A percentile compares a stretch with the other conserved stretches of the same genome.
These are phyloP conservation scores for Grantiella picta DNA, from an alignment of 2,113 vertebrate genomes.

Conservation along the genomic window DNA sequence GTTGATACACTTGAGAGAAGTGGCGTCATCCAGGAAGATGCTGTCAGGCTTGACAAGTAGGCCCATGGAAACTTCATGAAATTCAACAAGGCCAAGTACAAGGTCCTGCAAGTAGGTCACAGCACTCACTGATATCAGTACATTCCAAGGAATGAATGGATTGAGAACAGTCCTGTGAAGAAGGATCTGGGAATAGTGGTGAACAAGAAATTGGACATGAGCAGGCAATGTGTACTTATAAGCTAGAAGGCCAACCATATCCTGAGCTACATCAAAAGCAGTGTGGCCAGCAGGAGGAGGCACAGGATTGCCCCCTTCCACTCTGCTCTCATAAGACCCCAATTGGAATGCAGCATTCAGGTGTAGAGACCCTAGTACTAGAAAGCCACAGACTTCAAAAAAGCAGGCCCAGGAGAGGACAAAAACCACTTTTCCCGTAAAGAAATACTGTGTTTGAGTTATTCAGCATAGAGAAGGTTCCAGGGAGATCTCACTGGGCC, in stretches of 20 bases:
- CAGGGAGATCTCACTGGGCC: not conserved
- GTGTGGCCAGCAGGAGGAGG: not conserved
- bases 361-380: not conserved
- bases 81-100: not conserved
- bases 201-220: not conserved
- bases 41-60: not conserved
- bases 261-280: not conserved
- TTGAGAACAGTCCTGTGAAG: not conserved
- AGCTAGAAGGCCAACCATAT: not conserved
- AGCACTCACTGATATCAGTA: fast-evolving
- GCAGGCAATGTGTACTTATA: not conserved
- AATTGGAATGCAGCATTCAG: not conserved
- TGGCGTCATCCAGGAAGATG: not conserved
- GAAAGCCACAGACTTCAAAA: fast-evolving
- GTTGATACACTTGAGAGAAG: not conserved
- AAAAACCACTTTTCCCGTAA: not conserved
- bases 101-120: fast-evolving
- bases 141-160: not conserved
- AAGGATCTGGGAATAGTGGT: not conserved
- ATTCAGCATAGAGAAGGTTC: too few relatives aligned
- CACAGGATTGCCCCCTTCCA: not conserved
- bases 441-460: not conserved
- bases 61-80: not conserved
- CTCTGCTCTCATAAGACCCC: fast-evolving
- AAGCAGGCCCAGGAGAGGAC: not conserved